Evolutionary conservation across 2,797 vertebrate species (phyloP), one percentile per base, ranked within the genome.

Genomic region (Eulemur mongoz): DNA sequence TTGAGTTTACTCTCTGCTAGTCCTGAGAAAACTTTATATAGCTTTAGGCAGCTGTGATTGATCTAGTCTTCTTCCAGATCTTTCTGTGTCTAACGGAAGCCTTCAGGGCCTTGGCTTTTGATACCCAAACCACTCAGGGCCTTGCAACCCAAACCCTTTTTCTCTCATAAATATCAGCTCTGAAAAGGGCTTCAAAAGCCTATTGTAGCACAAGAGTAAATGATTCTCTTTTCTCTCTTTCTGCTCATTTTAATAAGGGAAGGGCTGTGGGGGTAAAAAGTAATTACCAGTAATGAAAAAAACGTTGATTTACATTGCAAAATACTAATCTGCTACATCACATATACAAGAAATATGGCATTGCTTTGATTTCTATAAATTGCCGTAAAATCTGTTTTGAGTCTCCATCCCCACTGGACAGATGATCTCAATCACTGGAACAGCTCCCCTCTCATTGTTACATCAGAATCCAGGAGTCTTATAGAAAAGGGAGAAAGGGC

Each of bases 41-140:
- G 61, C 84, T 97, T 81, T 69, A 81, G 27, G 78, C 61, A 7
- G n/a, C 59, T 88, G 23, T 80, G 40, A 86, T 76, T 54, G 67
- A 82, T 87, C 80, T 76, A 59, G 27, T 93, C n/a, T 65, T 95
- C 87, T 96, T 90, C 72, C 48, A 90, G 45, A 90, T 85, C 67
- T 96, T 95, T 94, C 79, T 87, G 30, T 80, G 48, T 96, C 80
- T 88, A 97, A 43, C 7, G 78, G 59, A 96, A 95, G 88, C 22
- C 90, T 83, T 89, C 18, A 32, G 57, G 48, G 50, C 57, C 69
- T 92, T 96, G n/a, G 14, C 57, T 93, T 97, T 81, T 94, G 69
- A 92, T 84, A 95, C 35, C 7, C 30, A 93, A 81, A 92, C 45
- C 38, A 93, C 50, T 59, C 32, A 83, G 70, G 87, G 18, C 84